These are phyloP conservation scores for Solen grandis DNA, from an alignment of 1,140 invertebrate genomes.

Conservation along the genomic window DNA sequence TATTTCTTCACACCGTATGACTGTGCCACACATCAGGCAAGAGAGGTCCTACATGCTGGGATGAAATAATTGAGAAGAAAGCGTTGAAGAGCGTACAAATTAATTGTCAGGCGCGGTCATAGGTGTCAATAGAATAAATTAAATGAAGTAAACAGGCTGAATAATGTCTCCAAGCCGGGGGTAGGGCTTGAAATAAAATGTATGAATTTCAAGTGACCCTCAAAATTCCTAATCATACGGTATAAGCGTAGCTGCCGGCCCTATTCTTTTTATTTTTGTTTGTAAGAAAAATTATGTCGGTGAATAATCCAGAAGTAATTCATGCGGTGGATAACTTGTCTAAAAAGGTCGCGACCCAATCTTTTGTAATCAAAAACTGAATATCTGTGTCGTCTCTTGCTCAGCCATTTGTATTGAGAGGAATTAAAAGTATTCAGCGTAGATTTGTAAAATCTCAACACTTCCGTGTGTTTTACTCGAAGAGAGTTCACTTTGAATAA, in stretches of 20 bases:
- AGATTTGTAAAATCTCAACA: too few relatives aligned
- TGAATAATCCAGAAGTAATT: background rate
- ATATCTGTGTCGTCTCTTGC: too few relatives aligned
- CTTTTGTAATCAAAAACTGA: too few relatives aligned
- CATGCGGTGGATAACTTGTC: background rate
- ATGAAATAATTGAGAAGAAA: background rate
- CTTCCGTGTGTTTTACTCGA: too few relatives aligned
- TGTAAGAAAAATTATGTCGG: constrained; percentile 29
- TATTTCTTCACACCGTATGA: too few relatives aligned
- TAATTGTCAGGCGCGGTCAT: constrained; percentile 50
- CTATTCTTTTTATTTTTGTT: constrained; percentile 41
- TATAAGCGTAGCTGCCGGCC: constrained; percentile 1
- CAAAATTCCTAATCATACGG: constrained; percentile 22
- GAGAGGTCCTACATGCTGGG: background rate
- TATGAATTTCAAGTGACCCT: constrained; percentile 56
- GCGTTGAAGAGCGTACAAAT: constrained; percentile 53
- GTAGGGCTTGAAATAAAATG: constrained; percentile 10
- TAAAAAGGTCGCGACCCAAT: too few relatives aligned
- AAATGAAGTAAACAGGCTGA: constrained; percentile 50
- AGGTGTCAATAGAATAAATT: constrained; percentile 56
- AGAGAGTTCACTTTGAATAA: too few relatives aligned
- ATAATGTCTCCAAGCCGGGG: constrained; percentile 20
- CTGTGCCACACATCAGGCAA: constrained; percentile 13
- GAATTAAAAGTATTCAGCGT: too few relatives aligned
- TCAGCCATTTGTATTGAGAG: too few relatives aligned